phyloP scores from a whole-genome alignment of 2,113 vertebrate genomes.

The Aramus guarauna region DNA sequence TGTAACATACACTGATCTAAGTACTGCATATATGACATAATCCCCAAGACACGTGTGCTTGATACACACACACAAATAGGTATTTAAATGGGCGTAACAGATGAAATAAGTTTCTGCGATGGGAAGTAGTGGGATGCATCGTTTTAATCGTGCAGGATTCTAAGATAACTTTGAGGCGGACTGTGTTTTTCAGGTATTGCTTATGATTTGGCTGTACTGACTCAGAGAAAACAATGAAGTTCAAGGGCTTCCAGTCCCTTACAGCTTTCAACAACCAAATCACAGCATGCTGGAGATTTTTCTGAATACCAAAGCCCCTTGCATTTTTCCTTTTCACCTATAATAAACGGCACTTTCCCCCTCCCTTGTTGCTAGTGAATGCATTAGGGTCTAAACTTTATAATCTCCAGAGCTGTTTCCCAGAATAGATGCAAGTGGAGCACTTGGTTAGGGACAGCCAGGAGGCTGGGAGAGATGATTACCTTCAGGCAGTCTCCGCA shows the following conservation, averaged over 20 bases:
- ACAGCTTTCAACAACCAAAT: background rate
- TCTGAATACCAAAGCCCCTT: background rate
- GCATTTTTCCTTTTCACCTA: background rate
- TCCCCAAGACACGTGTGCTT: background rate
- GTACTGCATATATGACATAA: accelerated
- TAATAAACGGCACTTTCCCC: background rate
- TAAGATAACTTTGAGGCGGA: background rate
- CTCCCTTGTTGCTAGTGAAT: background rate
- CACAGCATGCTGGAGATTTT: background rate
- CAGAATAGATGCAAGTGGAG: background rate
- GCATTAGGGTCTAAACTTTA: background rate
- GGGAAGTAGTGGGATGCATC: background rate
- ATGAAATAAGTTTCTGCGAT: background rate
- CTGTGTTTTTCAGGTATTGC: background rate
- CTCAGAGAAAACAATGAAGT: background rate
- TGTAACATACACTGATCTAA: accelerated
- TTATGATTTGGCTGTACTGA: background rate
- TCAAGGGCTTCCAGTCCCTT: background rate
- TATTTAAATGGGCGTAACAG: background rate
- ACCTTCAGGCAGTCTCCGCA: background rate
- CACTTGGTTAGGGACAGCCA: background rate
- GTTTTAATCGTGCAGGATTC: background rate
- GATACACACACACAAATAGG: background rate
- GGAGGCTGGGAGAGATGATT: constrained; percentile 17
- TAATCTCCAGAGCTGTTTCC: background rate